phyloP scores from a whole-genome alignment of 2,888 invertebrate species.

The Agrotis exclamationis region DNA sequence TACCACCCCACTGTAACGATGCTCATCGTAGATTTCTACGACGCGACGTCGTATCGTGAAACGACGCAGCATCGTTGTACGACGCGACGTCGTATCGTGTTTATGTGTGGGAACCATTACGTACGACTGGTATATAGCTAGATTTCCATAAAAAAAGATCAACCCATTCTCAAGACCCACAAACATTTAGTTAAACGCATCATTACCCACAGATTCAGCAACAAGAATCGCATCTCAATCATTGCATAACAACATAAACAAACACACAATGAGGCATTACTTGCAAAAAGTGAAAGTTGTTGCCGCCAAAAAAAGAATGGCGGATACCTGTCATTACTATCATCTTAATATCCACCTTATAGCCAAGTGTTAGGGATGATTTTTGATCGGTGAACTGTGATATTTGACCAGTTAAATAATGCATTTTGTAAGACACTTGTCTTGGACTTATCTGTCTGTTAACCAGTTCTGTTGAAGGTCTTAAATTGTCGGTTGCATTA shows the following conservation, averaged over 20 bases:
- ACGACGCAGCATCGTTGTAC: too few species aligned
- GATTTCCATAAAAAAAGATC: not conserved
- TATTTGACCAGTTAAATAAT: slow-evolving; percentile 54
- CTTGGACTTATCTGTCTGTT: slow-evolving; percentile 41
- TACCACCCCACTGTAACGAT: too few species aligned
- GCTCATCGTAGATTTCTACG: too few species aligned
- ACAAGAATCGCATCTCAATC: slow-evolving; percentile 23
- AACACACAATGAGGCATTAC: slow-evolving; percentile 44
- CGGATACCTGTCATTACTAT: slow-evolving; percentile 7
- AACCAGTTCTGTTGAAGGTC: slow-evolving; percentile 51
- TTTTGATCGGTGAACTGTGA: slow-evolving; percentile 11
- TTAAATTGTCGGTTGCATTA: slow-evolving; percentile 24
- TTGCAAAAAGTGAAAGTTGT: slow-evolving; percentile 65
- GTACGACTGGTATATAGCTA: too few species aligned
- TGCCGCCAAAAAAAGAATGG: slow-evolving; percentile 58
- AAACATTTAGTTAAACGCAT: not conserved
- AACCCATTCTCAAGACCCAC: not conserved
- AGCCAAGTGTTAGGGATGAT: not conserved
- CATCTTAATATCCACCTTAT: slow-evolving; percentile 38
- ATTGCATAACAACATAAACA: slow-evolving; percentile 61
- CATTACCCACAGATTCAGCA: slow-evolving; percentile 15
- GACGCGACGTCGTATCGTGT: too few species aligned
- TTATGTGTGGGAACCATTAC: too few species aligned
- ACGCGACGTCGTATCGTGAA: too few species aligned
- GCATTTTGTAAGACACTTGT: slow-evolving; percentile 64